Evolutionary conservation across 2,888 invertebrate species (phyloP).

Genomic region (Phaonia tiefii): DNA sequence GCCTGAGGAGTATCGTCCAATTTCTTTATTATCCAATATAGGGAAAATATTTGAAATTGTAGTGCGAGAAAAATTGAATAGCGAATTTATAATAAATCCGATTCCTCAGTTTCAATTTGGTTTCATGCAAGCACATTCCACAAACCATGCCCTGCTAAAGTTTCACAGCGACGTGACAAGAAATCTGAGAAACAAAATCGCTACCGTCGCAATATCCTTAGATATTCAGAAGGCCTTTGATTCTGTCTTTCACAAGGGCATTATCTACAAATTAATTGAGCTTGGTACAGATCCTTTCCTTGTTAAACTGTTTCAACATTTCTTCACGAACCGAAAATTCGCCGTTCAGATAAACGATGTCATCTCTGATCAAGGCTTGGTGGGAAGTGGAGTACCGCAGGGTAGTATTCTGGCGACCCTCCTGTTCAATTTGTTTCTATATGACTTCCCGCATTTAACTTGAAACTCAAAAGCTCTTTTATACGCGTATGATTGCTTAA

Average conservation of each 20-base stretch:
- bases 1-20: constrained; percentile 10
- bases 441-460: background rate
- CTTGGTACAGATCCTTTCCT: background rate
- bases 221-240: constrained; percentile 33
- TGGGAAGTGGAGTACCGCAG: background rate
- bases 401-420: background rate
- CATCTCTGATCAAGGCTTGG: no score
- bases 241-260: background rate
- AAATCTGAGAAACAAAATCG: constrained; percentile 18
- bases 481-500: constrained; percentile 1
- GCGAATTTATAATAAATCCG: constrained; percentile 2
- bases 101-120: background rate
- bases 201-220: background rate
- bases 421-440: background rate
- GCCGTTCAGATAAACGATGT: background rate
- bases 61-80: constrained; percentile 12
- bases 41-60: constrained; percentile 36
- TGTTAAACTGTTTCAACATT: background rate
- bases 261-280: background rate
- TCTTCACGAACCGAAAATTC: background rate
- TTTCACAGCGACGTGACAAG: background rate
- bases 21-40: constrained; percentile 13
- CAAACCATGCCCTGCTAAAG: no score
- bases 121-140: background rate
- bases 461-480: background rate